Base-by-base conservation (phyloP, 64 coral and sea anemone genomes). In the Trachythela sp. region DNA sequence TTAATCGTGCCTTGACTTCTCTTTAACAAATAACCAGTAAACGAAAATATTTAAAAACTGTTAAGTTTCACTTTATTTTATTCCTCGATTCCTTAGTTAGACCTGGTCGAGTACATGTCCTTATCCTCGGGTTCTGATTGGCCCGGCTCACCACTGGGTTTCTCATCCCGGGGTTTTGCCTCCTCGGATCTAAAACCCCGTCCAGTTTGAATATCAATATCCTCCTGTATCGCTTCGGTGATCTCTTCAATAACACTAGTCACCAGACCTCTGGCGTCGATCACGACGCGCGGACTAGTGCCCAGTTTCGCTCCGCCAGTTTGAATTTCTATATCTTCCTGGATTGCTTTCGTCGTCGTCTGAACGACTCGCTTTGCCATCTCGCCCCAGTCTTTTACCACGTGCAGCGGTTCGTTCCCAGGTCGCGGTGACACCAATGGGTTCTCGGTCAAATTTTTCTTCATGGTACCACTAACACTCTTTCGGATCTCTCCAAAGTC, bases 161-260 rank as follows among this genome's bases (percentile, higher is more conserved):
- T 80, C 20, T 80, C 75, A 38, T 80, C 75, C 32, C 15, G 30
- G 32, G 32, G 20, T 36, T 36, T 39, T 30, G 20, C 30, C 37
- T 39, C 75, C 33, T 80, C 75, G 33, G 75, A 64, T 8, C 75
- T 20, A 39, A 80, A 80, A 18, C 75, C 75, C 31, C 75, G 75
- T 30, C 75, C 75, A 37, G 75, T 80, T 80, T 80, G 75, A 39
- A 80, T 80, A 80, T 80, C 75, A 38, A 36, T 37, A 80, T 80
- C 75, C 30, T 80, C 75, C 33, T 80, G 20, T 15, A 80, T 15
- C 31, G 75, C 75, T 39, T 80, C 75, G 0, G 31, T 39, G 33
- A 80, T 80, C 37, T 80, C 75, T 37, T 80, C 75, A 38, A 80
- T 80, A 39, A 80, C 37, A 15, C 20, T 80, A 0, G 31, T 35